These are phyloP conservation scores for Macrosoma leucophasiata DNA, from an alignment of 2,888 invertebrate species.

Conservation along the genomic window DNA sequence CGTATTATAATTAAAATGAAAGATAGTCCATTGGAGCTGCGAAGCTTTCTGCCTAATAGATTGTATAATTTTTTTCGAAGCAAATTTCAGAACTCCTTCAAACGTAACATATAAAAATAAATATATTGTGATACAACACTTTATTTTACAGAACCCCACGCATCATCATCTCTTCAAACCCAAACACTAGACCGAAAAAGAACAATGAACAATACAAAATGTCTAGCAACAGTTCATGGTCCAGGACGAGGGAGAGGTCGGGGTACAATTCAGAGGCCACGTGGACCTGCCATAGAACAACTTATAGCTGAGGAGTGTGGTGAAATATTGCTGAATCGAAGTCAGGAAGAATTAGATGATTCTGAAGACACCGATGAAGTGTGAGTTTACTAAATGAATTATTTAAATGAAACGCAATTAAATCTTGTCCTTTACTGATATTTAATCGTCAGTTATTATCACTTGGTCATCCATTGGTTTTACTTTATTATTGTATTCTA, in stretches of 20 bases:
- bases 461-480: too few species aligned
- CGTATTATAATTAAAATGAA: too few species aligned
- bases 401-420: too few species aligned
- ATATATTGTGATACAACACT: conserved; percentile 3
- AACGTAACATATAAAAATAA: too few species aligned
- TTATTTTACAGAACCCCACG: conserved; percentile 52
- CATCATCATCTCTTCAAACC: conserved; percentile 67
- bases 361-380: conserved; percentile 76
- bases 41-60: too few species aligned
- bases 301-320: conserved; percentile 68
- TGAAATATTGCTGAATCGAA: conserved; percentile 53
- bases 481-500: too few species aligned
- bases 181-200: conserved; percentile 63
- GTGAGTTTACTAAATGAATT: too few species aligned
- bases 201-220: conserved; percentile 44
- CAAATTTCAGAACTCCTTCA: too few species aligned
- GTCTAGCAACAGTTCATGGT: conserved; percentile 61
- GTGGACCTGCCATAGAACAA: conserved; percentile 60
- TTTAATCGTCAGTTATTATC: too few species aligned
- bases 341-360: conserved; percentile 76
- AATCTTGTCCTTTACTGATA: too few species aligned
- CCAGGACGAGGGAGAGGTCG: conserved; percentile 47
- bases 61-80: too few species aligned
- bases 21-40: too few species aligned
- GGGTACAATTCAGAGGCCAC: conserved; percentile 50